phyloP scores from a whole-genome alignment of 2,888 invertebrate genomes.

The Chaitophorus viminalis region DNA sequence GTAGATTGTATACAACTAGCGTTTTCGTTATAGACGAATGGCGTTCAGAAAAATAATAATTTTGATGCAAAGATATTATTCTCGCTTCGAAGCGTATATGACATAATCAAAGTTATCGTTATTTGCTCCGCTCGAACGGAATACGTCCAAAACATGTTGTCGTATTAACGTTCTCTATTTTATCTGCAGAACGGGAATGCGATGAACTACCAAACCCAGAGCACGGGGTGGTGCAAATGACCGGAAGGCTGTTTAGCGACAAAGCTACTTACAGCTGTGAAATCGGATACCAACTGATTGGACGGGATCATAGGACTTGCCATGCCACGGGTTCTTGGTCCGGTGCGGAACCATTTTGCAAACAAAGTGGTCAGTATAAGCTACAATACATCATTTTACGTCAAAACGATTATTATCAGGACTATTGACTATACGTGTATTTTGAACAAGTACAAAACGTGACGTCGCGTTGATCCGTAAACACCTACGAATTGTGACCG shows the following conservation, averaged over 20 bases:
- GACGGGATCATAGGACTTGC: constrained; percentile 86
- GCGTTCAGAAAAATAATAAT: constrained; percentile 3
- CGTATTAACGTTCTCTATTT: not conserved
- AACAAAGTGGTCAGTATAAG: constrained; percentile 79
- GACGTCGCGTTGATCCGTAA: too few species aligned
- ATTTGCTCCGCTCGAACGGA: not conserved
- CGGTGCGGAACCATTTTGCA: constrained; percentile 84
- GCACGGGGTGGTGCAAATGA: constrained; percentile 80
- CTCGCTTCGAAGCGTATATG: not conserved
- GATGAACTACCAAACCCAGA: constrained; percentile 81
- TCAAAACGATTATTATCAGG: too few species aligned
- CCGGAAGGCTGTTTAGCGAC: constrained; percentile 84
- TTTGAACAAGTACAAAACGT: too few species aligned
- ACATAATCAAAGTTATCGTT: constrained; percentile 8
- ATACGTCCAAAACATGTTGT: not conserved
- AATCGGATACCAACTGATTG: constrained; percentile 87
- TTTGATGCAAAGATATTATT: not conserved
- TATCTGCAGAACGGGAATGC: constrained; percentile 81
- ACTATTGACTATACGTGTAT: too few species aligned
- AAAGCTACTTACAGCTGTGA: constrained; percentile 88
- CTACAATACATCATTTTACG: too few species aligned
- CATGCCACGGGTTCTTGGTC: constrained; percentile 94
- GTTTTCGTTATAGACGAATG: not conserved
- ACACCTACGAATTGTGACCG: too few species aligned
- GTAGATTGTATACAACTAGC: not conserved